Evolutionary conservation across 2,113 vertebrate species (phyloP).

Genomic region (Triplophysa rosa): DNA sequence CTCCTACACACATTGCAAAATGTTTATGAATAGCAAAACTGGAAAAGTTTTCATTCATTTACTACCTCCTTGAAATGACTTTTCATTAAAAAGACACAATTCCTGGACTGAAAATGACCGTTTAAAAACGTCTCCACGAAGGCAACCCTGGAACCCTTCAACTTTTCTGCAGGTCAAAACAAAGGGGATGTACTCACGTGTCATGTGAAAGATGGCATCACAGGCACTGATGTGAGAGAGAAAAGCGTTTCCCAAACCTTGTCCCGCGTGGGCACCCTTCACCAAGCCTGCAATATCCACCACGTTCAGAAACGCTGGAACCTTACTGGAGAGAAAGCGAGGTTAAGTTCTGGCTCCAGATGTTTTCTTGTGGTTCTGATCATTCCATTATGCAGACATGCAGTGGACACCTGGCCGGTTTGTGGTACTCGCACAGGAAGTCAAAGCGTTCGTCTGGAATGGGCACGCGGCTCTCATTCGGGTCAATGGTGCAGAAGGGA

Average conservation of each 20-base stretch:
- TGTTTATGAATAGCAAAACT: too few relatives aligned
- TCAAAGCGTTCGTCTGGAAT: constrained; percentile 95
- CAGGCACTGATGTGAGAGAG: constrained; percentile 98
- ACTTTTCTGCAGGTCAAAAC: not conserved
- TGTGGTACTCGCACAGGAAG: constrained; percentile 93
- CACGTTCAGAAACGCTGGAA: constrained; percentile 95
- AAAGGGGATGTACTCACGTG: constrained; percentile 78
- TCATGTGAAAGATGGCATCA: constrained; percentile 96
- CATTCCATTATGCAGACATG: not conserved
- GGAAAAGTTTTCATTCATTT: too few relatives aligned
- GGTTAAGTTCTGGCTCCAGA: not conserved
- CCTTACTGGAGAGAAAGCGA: constrained; percentile 80
- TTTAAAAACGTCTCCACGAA: too few relatives aligned
- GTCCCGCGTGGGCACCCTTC: constrained; percentile 93
- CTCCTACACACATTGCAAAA: constrained; percentile 65
- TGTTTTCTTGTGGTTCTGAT: not conserved
- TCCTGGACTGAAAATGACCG: too few relatives aligned
- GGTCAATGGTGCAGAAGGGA: constrained; percentile 98
- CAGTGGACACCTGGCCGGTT: constrained; percentile 85
- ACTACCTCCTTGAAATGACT: too few relatives aligned
- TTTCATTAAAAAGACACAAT: too few relatives aligned
- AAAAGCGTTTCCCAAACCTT: constrained; percentile 97
- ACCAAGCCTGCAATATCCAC: constrained; percentile 98
- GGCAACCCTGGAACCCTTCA: not conserved
- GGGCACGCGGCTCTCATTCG: constrained; percentile 96